Conservation (phyloP, 2,888 invertebrate species). For the Amphipoea lucens region DNA sequence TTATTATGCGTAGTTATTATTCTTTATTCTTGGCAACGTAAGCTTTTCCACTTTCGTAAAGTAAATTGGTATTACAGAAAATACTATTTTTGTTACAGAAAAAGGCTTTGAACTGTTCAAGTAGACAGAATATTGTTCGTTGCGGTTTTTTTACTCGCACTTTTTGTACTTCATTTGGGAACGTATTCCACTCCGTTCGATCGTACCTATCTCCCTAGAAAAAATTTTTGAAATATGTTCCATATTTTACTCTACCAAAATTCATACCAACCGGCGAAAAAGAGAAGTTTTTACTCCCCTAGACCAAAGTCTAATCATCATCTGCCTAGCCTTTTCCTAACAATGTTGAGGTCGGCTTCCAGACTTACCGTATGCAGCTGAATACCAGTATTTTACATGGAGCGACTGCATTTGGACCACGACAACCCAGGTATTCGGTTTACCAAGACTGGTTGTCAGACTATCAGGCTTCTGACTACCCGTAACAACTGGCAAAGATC, state of each 20-base stretch:
- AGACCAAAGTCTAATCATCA: neutral
- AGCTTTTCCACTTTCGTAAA: conserved; percentile 25
- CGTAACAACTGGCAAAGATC: neutral
- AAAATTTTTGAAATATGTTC: neutral
- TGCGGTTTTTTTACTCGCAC: conserved; percentile 8
- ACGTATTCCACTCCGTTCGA: neutral
- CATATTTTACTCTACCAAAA: neutral
- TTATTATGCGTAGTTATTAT: conserved; percentile 27
- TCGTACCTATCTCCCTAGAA: neutral
- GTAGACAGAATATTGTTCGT: conserved; percentile 6
- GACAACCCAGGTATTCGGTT: neutral
- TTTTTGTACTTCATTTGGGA: conserved; percentile 3
- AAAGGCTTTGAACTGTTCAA: conserved; percentile 23
- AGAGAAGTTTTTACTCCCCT: neutral
- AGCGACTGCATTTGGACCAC: neutral
- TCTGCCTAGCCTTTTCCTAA: neutral
- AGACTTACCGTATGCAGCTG: neutral
- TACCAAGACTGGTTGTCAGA: neutral
- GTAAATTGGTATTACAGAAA: conserved; percentile 40
- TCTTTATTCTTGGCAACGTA: conserved; percentile 28
- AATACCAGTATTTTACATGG: neutral
- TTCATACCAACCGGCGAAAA: neutral
- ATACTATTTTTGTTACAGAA: conserved; percentile 29
- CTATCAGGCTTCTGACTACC: neutral
- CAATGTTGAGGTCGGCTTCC: neutral